Evolutionary conservation across 2,113 vertebrate genomes (phyloP), one percentile per base, ranked within the genome.

Genomic region (Muntiacus muntjak): DNA sequence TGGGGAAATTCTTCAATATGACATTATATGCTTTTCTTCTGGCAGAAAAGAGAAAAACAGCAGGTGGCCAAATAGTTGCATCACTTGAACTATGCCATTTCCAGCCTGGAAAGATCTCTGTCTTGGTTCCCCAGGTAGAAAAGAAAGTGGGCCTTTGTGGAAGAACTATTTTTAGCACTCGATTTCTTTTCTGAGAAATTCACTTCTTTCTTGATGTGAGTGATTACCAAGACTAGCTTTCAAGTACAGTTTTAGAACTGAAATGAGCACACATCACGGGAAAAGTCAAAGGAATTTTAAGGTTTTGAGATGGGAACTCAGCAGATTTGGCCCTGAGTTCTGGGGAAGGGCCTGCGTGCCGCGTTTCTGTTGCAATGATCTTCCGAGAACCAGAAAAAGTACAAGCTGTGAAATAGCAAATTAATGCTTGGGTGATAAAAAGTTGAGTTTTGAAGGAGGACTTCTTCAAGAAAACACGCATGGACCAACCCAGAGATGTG

Each of bases 141-240:
- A 89, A 92, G 47, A 57, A 93, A 84, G 76, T 23, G 55, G 81
- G 90, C 30, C 84, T 92, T 55, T 6, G 36, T 50, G 13, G 21
- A 12, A 54, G 85, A 40, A 47, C 16, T 96, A 89, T 95, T 91
- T 95, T 94, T 94, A 95, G 67, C 40, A 26, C 25, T 91, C 83
- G 23, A 47, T 74, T 98, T 92, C 95, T 95, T 93, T 89, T 94
- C 64, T 93, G 82, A 93, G 91, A 88, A 82, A 92, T 43, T 30
- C 33, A 12, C 76, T 54, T 67, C 67, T 96, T 67, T 94, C 95
- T 87, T 67, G 94, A 92, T 50, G 25, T 97, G 84, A 91, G 84
- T 55, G 36, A 95, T 93, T 87, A 94, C 54, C 57, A 21, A 47
- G 62, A 76, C 36, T 25, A 79, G 87, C 90, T 95, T 87, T 93